Evolutionary conservation across 2,888 invertebrate genomes (phyloP).

Genomic region (Pteria penguin): DNA sequence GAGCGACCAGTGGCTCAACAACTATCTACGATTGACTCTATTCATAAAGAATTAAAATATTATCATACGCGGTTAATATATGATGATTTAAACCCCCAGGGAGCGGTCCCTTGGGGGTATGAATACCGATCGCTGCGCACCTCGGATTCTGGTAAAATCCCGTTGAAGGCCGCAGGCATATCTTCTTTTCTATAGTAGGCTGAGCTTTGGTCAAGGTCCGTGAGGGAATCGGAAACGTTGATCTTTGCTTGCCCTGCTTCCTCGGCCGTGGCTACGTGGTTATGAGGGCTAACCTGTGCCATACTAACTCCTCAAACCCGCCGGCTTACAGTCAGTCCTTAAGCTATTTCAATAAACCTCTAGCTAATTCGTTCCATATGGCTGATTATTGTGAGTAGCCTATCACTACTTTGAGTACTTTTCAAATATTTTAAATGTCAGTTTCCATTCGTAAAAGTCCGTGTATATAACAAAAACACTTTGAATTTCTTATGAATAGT

Average conservation of each 20-base stretch:
- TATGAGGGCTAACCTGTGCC: constrained; percentile 48
- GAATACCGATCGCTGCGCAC: constrained; percentile 7
- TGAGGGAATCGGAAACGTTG: constrained; percentile 32
- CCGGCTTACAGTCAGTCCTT: background rate
- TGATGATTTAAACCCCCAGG: background rate
- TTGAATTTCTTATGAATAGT: background rate
- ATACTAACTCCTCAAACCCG: constrained; percentile 15
- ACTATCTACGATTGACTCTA: no score
- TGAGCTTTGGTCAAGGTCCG: constrained; percentile 41
- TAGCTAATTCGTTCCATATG: background rate
- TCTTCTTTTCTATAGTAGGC: constrained; percentile 36
- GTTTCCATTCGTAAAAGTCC: background rate
- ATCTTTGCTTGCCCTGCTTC: constrained; percentile 40
- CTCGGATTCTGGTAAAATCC: constrained; percentile 38
- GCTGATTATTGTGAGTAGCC: background rate
- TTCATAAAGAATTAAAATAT: background rate
- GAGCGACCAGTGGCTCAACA: no score
- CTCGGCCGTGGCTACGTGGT: constrained; percentile 45
- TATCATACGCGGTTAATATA: background rate
- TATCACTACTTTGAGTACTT: background rate
- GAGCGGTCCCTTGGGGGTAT: background rate
- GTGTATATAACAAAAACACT: background rate
- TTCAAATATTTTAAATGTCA: no score
- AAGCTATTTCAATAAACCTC: background rate
- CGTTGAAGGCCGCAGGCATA: constrained; percentile 41